Evolutionary conservation across 2,888 invertebrate genomes (phyloP), one percentile per base, ranked within the genome.

Genomic region (Aleiodes testaceus): DNA sequence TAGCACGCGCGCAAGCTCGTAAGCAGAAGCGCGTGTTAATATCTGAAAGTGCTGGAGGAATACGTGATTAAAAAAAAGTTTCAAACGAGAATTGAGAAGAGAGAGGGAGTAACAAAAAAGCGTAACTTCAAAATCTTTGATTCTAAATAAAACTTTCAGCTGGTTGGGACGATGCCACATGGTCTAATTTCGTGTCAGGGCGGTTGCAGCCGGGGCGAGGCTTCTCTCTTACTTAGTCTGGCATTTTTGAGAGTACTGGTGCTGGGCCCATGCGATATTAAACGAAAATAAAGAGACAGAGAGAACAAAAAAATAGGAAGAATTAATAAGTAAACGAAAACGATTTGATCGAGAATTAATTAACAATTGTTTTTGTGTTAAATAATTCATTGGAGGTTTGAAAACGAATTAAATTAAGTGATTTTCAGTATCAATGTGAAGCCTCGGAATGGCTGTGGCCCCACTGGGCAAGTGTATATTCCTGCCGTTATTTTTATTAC

Each of bases 131-230:
- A 82, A 80, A 82, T 81, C 82, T 81, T 63, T 80, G 84, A 84
- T 85, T 85, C 86, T 87, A 86, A 86, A 86, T 86, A 86, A 87
- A 86, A 85, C 85, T 85, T 78, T 77, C 81, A 83, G 85, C 85
- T 84, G 80, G 79, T 80, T 85, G 85, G 84, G 83, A 79, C 78
- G 80, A 79, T 86, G 86, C 86, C 85, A 85, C 83, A 80, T 84
- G 85, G 81, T 87, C 87, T 83, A 87, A 86, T 86, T 87, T 80
- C 83, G 81, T 82, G 74, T 81, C 74, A 78, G 50, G 44, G 68
- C 68, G 59, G 11, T 45, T 67, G 66, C 70, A 71, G 72, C 75
- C 75, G 71, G 73, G 76, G 66, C 68, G 63, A 44, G 66, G 65
- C 65, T 53, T 70, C 75, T 70, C 64, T 73, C 73, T 69, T 67